phyloP scores from a whole-genome alignment of 2,797 vertebrate genomes.

The Valencia hispanica region DNA sequence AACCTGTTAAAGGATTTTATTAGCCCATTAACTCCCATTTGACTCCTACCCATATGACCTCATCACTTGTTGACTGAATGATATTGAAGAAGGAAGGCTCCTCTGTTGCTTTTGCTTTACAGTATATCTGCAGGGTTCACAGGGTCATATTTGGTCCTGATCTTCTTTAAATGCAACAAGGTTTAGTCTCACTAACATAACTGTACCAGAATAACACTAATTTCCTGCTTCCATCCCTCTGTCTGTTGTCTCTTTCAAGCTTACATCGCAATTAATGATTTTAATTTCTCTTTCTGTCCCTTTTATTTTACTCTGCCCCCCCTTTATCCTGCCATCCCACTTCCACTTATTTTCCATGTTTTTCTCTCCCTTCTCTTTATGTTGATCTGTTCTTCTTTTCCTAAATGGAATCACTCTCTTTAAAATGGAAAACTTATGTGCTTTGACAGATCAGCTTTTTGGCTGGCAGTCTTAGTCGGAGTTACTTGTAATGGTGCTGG shows the following conservation, averaged over 20 bases:
- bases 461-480: constrained; percentile 62
- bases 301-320: constrained; percentile 43
- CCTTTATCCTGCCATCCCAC: constrained; percentile 45
- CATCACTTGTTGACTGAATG: constrained; percentile 32
- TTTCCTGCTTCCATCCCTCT: constrained; percentile 71
- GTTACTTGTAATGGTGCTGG: constrained; percentile 65
- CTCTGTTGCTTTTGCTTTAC: constrained; percentile 23
- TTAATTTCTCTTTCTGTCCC: constrained; percentile 48
- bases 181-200: constrained; percentile 54
- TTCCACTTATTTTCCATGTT: constrained; percentile 61
- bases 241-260: constrained; percentile 58
- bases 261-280: constrained; percentile 76
- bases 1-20: background rate
- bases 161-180: constrained; percentile 12
- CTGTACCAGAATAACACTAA: constrained; percentile 64
- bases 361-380: constrained; percentile 54
- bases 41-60: constrained; percentile 7
- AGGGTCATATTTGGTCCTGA: constrained; percentile 11
- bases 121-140: background rate
- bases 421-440: constrained; percentile 77
- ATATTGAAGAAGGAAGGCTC: constrained; percentile 21
- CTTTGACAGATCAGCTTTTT: constrained; percentile 73
- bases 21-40: constrained; percentile 3
- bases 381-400: constrained; percentile 50
- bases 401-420: constrained; percentile 72